Conservation (phyloP, 2,888 invertebrate species). For the Eumacrocentrus americanus region DNA sequence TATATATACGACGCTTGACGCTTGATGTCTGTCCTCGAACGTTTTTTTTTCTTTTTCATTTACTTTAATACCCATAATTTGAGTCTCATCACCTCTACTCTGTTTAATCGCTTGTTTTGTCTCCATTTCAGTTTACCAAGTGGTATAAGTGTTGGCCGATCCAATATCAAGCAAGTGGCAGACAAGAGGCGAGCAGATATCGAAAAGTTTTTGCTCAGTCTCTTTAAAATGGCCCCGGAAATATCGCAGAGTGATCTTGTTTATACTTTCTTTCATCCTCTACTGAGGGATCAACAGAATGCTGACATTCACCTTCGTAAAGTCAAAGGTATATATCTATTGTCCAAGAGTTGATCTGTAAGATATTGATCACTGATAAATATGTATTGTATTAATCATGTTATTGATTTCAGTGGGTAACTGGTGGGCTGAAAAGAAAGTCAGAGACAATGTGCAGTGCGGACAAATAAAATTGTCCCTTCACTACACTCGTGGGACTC, state of each 20-base stretch:
- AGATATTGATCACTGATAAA: background rate
- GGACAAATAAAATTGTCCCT: slow-evolving; percentile 82
- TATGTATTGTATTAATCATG: background rate
- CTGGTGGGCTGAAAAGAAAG: slow-evolving; percentile 57
- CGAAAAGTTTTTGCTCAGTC: slow-evolving; percentile 82
- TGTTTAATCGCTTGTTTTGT: background rate
- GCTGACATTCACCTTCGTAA: slow-evolving; percentile 80
- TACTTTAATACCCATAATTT: slow-evolving; percentile 8
- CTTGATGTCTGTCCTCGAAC: too few relatives aligned
- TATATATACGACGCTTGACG: too few relatives aligned
- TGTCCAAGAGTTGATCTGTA: background rate
- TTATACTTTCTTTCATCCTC: slow-evolving; percentile 98
- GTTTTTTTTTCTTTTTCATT: too few relatives aligned
- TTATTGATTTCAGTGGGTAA: slow-evolving; percentile 51
- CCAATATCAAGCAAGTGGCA: slow-evolving; percentile 94
- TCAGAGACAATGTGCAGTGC: slow-evolving; percentile 60
- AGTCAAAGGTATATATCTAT: slow-evolving; percentile 69
- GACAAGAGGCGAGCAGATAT: slow-evolving; percentile 90
- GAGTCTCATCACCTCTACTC: background rate
- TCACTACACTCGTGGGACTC: slow-evolving; percentile 75
- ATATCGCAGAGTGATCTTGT: slow-evolving; percentile 95
- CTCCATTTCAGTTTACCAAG: slow-evolving; percentile 67
- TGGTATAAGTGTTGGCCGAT: slow-evolving; percentile 85
- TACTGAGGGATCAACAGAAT: slow-evolving; percentile 92
- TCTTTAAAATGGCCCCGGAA: slow-evolving; percentile 89